phyloP scores from a whole-genome alignment of 1,140 invertebrate species.

The Anastrepha ludens region DNA sequence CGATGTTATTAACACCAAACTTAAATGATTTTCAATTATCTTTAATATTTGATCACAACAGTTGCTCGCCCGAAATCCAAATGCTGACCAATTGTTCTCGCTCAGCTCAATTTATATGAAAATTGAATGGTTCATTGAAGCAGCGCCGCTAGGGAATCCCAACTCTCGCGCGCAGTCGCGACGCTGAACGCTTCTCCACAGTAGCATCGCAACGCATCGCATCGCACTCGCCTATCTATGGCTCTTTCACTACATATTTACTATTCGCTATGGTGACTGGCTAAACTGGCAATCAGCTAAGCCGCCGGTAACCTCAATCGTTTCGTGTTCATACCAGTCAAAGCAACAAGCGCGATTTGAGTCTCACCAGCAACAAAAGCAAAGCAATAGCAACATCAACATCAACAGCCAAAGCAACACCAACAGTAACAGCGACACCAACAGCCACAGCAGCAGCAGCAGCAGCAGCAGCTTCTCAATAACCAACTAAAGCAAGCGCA shows the following conservation, averaged over 20 bases:
- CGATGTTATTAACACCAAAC: neutral
- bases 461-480: neutral
- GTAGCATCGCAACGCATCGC: neutral
- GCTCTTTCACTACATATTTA: constrained; percentile 10
- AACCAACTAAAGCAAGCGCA: neutral
- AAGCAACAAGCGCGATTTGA: neutral
- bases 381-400: neutral
- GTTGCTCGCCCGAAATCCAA: constrained; percentile 27
- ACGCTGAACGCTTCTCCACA: neutral
- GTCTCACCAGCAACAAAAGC: neutral
- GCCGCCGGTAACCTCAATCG: constrained; percentile 37
- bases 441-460: neutral
- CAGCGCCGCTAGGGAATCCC: constrained; percentile 38
- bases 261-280: neutral
- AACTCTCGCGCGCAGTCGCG: constrained; percentile 39
- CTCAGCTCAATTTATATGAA: constrained; percentile 46
- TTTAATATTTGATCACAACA: constrained; percentile 6
- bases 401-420: neutral
- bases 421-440: neutral
- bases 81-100: constrained; percentile 50
- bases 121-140: neutral
- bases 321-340: neutral
- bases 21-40: neutral
- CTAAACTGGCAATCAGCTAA: constrained; percentile 40
- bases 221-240: neutral